Percentiles rank a stretch among this genome's conserved stretches.
These are phyloP conservation scores for Imbricaverruca yamaguchii DNA, from an alignment of 2,888 invertebrate species.

Conservation along the genomic window DNA sequence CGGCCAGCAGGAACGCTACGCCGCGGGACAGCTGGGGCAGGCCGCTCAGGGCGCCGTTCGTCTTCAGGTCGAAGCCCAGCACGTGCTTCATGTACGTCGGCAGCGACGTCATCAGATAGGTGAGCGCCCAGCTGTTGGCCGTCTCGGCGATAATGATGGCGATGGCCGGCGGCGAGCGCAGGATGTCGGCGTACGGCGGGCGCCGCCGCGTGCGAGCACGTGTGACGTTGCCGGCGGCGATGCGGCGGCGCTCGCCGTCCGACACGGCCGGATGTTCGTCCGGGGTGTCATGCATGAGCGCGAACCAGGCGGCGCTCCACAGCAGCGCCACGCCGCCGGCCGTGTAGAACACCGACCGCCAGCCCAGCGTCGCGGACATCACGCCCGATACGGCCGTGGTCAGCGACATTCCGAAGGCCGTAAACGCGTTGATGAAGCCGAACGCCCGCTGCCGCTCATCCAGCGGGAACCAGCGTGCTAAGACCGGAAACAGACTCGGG, in stretches of 20 bases:
- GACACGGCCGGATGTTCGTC: neutral
- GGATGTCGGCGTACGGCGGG: neutral
- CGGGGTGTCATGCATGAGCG: neutral
- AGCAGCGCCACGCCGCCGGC: neutral
- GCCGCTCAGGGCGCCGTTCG: neutral
- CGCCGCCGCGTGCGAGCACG: neutral
- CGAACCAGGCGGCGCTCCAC: neutral
- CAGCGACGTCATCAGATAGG: constrained; percentile 5
- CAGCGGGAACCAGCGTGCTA: constrained; percentile 20
- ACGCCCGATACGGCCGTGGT: neutral
- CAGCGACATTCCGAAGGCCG: neutral
- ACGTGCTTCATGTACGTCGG: constrained; percentile 19
- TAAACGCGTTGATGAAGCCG: neutral
- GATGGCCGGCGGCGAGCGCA: neutral
- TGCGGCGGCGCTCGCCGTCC: neutral
- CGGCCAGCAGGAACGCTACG: neutral
- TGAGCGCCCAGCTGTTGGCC: constrained; percentile 4
- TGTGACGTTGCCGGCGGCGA: neutral
- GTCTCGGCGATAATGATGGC: neutral
- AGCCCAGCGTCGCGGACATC: neutral
- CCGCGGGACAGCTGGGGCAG: neutral
- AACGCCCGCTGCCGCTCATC: neutral
- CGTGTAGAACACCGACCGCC: constrained; percentile 5
- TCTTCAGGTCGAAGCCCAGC: neutral
- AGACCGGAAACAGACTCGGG: constrained; percentile 12